Conservation (phyloP, 1,140 invertebrate genomes). For the Meteorus sp. region DNA sequence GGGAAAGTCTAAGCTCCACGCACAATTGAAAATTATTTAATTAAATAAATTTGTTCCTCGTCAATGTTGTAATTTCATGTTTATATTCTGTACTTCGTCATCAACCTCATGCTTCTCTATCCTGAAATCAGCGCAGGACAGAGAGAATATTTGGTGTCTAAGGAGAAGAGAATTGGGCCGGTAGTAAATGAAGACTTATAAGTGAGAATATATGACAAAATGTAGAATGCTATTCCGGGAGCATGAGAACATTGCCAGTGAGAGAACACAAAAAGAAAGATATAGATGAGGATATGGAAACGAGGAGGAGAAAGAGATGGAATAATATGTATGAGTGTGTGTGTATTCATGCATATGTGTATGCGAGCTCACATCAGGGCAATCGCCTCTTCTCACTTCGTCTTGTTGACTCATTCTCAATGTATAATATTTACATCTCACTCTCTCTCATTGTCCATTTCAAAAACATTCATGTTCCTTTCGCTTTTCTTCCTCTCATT, state of each 20-base stretch:
- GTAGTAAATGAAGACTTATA: conserved; percentile 11
- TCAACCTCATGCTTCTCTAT: not conserved
- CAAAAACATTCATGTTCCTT: conserved; percentile 14
- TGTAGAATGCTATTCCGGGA: conserved; percentile 19
- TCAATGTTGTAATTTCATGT: too few species aligned
- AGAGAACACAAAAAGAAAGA: conserved; percentile 1
- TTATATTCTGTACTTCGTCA: too few species aligned
- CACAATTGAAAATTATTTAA: too few species aligned
- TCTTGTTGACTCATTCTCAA: conserved; percentile 6
- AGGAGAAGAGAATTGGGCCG: conserved; percentile 32
- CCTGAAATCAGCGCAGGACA: not conserved
- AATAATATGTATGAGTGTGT: not conserved
- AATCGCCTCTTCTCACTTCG: too few species aligned
- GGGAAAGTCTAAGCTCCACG: too few species aligned
- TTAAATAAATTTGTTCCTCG: too few species aligned
- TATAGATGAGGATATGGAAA: not conserved
- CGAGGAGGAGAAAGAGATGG: not conserved
- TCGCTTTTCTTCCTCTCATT: conserved; percentile 19
- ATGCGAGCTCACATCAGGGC: too few species aligned
- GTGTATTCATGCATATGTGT: not conserved
- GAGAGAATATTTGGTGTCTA: conserved; percentile 12
- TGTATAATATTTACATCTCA: not conserved
- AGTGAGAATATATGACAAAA: conserved; percentile 1
- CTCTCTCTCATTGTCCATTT: conserved; percentile 24
- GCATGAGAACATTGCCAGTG: conserved; percentile 10